Conservation (phyloP, 2,888 invertebrate genomes). For the Brachynemurus nebulosus region DNA sequence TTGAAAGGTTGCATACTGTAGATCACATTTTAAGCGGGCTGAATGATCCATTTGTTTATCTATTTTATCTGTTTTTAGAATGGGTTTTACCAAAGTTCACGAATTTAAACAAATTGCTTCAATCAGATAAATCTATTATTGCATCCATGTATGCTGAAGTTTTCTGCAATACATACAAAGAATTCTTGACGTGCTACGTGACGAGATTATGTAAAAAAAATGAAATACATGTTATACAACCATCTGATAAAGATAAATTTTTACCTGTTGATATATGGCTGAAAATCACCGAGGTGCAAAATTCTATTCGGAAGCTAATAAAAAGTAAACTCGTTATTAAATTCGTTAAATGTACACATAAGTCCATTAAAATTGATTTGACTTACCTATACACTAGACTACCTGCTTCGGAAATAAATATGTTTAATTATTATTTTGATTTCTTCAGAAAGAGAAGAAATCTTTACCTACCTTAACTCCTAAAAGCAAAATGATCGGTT, state of each 20-base stretch:
- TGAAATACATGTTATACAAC: conserved; percentile 13
- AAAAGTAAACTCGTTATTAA: no score
- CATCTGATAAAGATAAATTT: conserved; percentile 11
- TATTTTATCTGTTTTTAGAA: conserved; percentile 15
- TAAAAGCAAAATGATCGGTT: no score
- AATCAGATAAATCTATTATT: conserved; percentile 14
- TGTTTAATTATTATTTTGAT: no score
- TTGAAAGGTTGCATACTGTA: conserved; percentile 12
- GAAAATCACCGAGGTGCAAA: no score
- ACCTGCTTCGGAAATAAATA: no score
- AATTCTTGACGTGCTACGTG: conserved; percentile 16
- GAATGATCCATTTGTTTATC: conserved; percentile 16
- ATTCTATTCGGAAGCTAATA: no score
- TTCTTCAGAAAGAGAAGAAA: no score
- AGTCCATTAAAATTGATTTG: no score
- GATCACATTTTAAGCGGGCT: conserved; percentile 15
- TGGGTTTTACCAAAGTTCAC: conserved; percentile 17
- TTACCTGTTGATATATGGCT: conserved; percentile 10
- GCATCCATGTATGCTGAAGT: conserved; percentile 12
- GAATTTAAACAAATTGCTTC: conserved; percentile 15
- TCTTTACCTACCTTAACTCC: no score
- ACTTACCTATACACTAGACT: no score
- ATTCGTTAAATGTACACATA: no score
- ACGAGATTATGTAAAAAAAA: conserved; percentile 13
- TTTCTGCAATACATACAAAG: conserved; percentile 11